Conservation (phyloP, 2,113 vertebrate species). For the Scatophagus argus region DNA sequence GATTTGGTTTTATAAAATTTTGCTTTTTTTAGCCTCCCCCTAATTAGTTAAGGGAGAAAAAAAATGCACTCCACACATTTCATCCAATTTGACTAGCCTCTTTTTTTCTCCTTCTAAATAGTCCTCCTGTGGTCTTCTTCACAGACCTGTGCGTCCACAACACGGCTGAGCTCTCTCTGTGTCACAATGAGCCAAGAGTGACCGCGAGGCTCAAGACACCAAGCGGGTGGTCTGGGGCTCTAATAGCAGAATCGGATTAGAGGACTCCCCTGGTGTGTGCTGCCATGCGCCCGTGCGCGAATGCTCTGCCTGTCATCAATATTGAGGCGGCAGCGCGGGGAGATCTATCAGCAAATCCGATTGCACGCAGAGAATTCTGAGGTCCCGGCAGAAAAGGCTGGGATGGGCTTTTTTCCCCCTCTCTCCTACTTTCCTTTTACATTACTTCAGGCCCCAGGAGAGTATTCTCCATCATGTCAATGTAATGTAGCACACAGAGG, state of each 20-base stretch:
- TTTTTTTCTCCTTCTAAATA: constrained; percentile 67
- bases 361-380: constrained; percentile 79
- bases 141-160: constrained; percentile 76
- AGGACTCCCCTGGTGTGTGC: constrained; percentile 72
- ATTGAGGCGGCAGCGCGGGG: constrained; percentile 69
- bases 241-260: constrained; percentile 82
- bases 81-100: constrained; percentile 63
- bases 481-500: constrained; percentile 83
- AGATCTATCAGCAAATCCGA: constrained; percentile 85
- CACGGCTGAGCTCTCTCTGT: constrained; percentile 80
- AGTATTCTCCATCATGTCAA: constrained; percentile 83
- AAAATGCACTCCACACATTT: constrained; percentile 55
- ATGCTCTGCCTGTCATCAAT: constrained; percentile 82
- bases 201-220: constrained; percentile 70
- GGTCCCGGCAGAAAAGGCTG: constrained; percentile 72
- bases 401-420: constrained; percentile 49
- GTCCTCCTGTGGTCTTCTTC: constrained; percentile 65
- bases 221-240: constrained; percentile 81
- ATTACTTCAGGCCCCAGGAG: constrained; percentile 82
- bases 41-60: constrained; percentile 80
- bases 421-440: constrained; percentile 77
- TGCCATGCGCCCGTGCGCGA: constrained; percentile 69
- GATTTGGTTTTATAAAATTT: constrained; percentile 82
- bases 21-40: constrained; percentile 81
- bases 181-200: constrained; percentile 64